Evolutionary conservation across 2,888 invertebrate genomes (phyloP), one percentile per base, ranked within the genome.

Genomic region (Ecliptopera silaceata): DNA sequence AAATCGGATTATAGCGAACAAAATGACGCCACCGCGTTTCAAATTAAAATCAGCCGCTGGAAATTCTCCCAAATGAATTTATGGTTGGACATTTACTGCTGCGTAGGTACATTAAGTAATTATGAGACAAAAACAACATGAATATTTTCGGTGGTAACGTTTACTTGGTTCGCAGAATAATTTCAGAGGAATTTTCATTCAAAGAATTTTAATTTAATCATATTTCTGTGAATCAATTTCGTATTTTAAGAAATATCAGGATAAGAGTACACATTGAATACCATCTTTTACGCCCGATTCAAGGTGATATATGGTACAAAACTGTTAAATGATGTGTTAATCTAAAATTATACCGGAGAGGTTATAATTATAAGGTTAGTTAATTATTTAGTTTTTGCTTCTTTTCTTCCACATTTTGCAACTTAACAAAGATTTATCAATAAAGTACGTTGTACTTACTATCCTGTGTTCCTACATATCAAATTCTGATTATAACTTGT

Each of bases 1-100:
- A 66, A 83, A 86, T 85, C 81, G 77, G 74, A 85, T 87, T 87
- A 83, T 61, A 61, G 61, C 59, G 66, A 71, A 62, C 64, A 63
- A 65, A 64, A 59, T 66, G 64, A 58, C 63, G 43, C 59, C 59
- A 54, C 56, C 59, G 64, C 69, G 54, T 60, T 71, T 74, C 73
- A 66, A 74, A 75, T 74, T 73, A 72, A 75, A 74, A 36, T 36
- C 75, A 69, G 50, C 68, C 66, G 39, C 26, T 51, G 13, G 51
- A 50, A 56, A 13, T 47, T 55, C 31, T 48, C 38, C n/a, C 42
- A 36, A 54, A 48, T 48, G 17, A 47, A 45, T 46, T 36, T 56
- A 43, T 12, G 20, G 48, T 38, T 29, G 18, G 38, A 20, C 39
- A 41, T 49, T 41, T 44, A 39, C 39, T 43, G 15, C 10, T 12